These are phyloP conservation scores for Dynastes hyllus DNA, from an alignment of 2,888 invertebrate species.

Conservation along the genomic window DNA sequence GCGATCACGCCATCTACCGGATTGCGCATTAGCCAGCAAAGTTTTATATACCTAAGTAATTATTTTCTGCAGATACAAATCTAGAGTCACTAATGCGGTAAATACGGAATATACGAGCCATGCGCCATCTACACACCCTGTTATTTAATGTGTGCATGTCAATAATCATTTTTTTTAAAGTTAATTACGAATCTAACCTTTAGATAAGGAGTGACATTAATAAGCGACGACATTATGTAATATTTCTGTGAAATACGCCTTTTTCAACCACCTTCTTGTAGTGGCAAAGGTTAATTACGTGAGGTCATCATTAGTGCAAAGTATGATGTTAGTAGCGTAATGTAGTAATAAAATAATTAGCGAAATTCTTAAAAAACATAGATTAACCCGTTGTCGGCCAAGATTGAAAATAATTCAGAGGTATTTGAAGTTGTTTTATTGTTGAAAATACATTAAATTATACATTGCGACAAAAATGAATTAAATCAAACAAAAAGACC, in stretches of 20 bases:
- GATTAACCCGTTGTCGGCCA: too few species aligned
- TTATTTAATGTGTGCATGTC: background rate
- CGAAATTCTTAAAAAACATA: too few species aligned
- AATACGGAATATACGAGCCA: background rate
- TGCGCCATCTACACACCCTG: too few species aligned
- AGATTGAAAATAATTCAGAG: too few species aligned
- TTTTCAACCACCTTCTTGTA: background rate
- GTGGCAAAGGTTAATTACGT: constrained; percentile 10
- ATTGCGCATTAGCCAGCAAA: too few species aligned
- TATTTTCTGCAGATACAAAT: background rate
- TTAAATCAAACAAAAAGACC: too few species aligned
- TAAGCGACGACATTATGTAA: background rate
- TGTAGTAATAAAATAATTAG: background rate
- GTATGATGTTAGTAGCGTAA: background rate
- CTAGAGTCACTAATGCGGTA: background rate
- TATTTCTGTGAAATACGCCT: background rate
- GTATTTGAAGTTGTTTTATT: too few species aligned
- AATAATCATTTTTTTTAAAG: background rate
- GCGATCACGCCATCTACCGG: background rate
- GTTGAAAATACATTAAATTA: too few species aligned
- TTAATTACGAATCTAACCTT: constrained; percentile 13
- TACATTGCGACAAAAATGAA: too few species aligned
- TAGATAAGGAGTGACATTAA: background rate
- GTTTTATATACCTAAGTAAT: background rate
- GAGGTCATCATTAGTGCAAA: background rate